These are phyloP conservation scores for Physella acuta DNA, from an alignment of 1,140 invertebrate genomes.

Conservation along the genomic window DNA sequence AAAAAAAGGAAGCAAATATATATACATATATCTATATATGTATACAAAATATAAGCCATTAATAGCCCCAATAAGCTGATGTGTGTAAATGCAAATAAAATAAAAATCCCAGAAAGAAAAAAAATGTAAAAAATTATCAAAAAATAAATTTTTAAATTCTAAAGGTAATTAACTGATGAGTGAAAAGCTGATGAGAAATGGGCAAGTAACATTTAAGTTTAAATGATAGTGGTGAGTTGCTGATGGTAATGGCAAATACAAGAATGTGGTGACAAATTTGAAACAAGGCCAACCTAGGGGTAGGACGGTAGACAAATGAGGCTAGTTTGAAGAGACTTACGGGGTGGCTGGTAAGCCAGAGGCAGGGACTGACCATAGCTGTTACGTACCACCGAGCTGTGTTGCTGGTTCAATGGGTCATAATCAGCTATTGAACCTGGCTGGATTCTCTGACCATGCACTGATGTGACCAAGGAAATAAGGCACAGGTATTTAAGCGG, in stretches of 20 bases:
- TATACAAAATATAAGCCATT: background rate
- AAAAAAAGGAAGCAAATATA: too few species aligned
- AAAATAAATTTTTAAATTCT: background rate
- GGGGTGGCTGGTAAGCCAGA: constrained; percentile 23
- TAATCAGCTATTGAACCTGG: constrained; percentile 93
- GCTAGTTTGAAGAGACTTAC: too few species aligned
- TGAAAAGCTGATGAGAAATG: background rate
- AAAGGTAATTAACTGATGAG: background rate
- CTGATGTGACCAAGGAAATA: constrained; percentile 4
- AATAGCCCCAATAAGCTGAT: background rate
- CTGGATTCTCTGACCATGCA: constrained; percentile 52
- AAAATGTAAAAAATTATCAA: background rate
- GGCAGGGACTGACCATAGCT: constrained; percentile 13
- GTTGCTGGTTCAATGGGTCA: constrained; percentile 90
- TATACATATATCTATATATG: background rate
- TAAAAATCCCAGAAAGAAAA: background rate
- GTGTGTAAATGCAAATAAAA: background rate
- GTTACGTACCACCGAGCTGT: constrained; percentile 70
- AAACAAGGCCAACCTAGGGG: too few species aligned
- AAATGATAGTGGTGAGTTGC: too few species aligned
- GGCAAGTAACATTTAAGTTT: background rate
- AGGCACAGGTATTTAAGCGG: too few species aligned
- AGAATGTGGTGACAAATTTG: too few species aligned
- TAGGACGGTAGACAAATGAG: too few species aligned
- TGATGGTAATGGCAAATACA: too few species aligned